Evolutionary conservation across 2,888 invertebrate species (phyloP), one percentile per base, ranked within the genome.

Genomic region (Halictus quadricinctus): DNA sequence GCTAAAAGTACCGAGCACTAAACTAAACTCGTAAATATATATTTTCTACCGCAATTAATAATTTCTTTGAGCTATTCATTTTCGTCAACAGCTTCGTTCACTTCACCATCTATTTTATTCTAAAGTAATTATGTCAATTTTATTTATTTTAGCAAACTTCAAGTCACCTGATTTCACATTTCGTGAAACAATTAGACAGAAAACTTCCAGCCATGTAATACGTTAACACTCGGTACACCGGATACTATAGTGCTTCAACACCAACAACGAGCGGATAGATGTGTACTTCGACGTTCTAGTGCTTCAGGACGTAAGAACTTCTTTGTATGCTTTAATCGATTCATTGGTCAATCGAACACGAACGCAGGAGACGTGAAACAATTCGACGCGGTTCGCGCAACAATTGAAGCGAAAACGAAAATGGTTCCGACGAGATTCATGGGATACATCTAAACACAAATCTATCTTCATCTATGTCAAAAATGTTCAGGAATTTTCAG

Each of bases 281-380:
- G 64, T 64, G 43, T 70, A 43, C 43, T n/a, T 18, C 25, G 72
- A 72, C 72, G 72, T 72, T 48, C 72, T 72, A 15, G 72, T 43
- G 46, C 46, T 72, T 70, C 70, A 12, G n/a, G 12, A 13, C 43
- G n/a, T 43, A 43, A 43, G 70, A 70, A 41, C 70, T 41, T 18
- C 21, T 46, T 29, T 4, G 43, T 50, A 54, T 43, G 48, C 36
- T 46, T 21, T 25, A 60, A 48, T 41, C 60, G 46, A 50, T 76
- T 76, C 25, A 72, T 72, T 25, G 60, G 46, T 43, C 64, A 21
- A 73, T 79, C 64, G 25, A 21, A n/a, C 58, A 72, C 29, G 70
- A 48, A 76, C 10, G 12, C 18, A 29, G 21, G 21, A 36, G 48
- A 15, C 60, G 48, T 18, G 41, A n/a, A 29, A 12, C 18, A 29